These are phyloP conservation scores for Pan paniscus DNA, from an alignment of 2,113 vertebrate genomes.

Conservation along the genomic window DNA sequence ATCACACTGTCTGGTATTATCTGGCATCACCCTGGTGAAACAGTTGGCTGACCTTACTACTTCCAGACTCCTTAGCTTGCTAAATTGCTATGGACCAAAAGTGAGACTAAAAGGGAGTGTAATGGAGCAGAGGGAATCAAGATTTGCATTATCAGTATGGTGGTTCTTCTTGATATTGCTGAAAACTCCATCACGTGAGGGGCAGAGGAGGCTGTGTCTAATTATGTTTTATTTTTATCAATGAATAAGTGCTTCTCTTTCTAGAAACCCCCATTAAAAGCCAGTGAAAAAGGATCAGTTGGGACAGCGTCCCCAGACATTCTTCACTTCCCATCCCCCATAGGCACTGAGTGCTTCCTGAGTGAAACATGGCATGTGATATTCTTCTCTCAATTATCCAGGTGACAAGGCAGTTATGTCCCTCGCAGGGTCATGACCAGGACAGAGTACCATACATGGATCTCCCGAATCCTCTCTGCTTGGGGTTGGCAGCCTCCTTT, in stretches of 20 bases:
- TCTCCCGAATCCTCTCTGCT: too few species aligned
- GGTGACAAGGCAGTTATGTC: neutral
- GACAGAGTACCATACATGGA: too few species aligned
- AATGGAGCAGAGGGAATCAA: rapidly evolving
- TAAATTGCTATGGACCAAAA: neutral
- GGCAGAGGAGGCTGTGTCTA: neutral
- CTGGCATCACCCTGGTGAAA: too few species aligned
- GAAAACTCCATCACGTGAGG: neutral
- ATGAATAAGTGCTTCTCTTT: neutral
- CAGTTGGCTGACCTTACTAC: too few species aligned
- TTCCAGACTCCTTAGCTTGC: neutral
- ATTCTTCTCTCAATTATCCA: neutral
- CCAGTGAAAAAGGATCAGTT: neutral
- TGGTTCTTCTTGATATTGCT: rapidly evolving
- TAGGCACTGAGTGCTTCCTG: neutral
- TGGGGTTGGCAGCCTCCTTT: too few species aligned
- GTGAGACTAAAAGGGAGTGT: neutral
- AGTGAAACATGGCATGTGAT: neutral
- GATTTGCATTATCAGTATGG: rapidly evolving
- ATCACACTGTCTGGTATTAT: neutral
- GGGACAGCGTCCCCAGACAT: rapidly evolving
- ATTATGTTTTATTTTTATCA: neutral
- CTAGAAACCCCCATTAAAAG: neutral
- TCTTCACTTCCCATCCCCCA: neutral
- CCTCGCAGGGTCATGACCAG: neutral